phyloP scores from a whole-genome alignment of 92 coral and sea anemone genomes.

The Phenganax subtilis region DNA sequence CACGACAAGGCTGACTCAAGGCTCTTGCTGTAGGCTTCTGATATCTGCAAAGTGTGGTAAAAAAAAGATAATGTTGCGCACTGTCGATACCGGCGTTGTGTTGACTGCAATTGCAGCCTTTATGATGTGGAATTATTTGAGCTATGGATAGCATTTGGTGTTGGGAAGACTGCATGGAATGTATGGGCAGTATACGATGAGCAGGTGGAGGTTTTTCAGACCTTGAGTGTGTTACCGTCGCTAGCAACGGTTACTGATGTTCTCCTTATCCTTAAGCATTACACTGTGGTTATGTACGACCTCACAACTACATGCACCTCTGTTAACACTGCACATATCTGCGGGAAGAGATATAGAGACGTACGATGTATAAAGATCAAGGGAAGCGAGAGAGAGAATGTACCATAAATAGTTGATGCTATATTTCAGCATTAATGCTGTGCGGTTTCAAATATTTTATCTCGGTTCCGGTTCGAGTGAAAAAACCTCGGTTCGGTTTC shows the following conservation, averaged over 20 bases:
- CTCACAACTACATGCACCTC: too few relatives aligned
- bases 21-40: too few relatives aligned
- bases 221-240: too few relatives aligned
- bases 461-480: too few relatives aligned
- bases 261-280: slow-evolving; percentile 52
- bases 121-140: slow-evolving; percentile 31
- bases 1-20: too few relatives aligned
- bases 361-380: too few relatives aligned
- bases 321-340: slow-evolving; percentile 52
- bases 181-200: slow-evolving; percentile 48
- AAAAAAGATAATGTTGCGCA: too few relatives aligned
- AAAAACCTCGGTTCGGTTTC: too few relatives aligned
- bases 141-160: slow-evolving; percentile 56
- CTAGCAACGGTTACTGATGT: too few relatives aligned
- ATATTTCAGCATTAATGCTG: slow-evolving; percentile 57
- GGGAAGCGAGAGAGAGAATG: slow-evolving; percentile 52
- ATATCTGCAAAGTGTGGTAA: too few relatives aligned
- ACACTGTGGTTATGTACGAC: slow-evolving; percentile 38
- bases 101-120: slow-evolving; percentile 38
- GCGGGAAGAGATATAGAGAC: too few relatives aligned
- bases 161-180: slow-evolving; percentile 66
- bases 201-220: slow-evolving; percentile 39
- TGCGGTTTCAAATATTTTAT: too few relatives aligned
- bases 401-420: slow-evolving; percentile 53
- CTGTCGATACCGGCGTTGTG: slow-evolving; percentile 57